Evolutionary conservation across 2,797 vertebrate species (phyloP), one percentile per base, ranked within the genome.

Genomic region (Enteromius unitaeniatus): DNA sequence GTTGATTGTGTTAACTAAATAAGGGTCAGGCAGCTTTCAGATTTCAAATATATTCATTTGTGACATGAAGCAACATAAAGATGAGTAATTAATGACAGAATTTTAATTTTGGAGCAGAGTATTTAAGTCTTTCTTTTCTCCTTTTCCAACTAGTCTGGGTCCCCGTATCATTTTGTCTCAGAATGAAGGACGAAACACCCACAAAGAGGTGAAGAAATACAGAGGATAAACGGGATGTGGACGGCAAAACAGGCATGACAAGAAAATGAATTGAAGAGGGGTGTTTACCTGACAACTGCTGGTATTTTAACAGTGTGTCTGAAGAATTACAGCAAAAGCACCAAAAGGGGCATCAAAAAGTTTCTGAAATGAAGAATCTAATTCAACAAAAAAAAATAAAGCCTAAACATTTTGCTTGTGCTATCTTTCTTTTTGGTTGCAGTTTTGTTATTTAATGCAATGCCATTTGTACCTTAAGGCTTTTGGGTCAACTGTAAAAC

Each of bases 171-270:
- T 45, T 81, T 69, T 60, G 51, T 42, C 4, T 62, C 7, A 62
- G 34, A 75, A 68, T 55, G 37, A 64, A 58, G 17, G n/a, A 37
- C 28, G 23, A 72, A 60, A 64, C 40, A 42, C 26, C 31, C 10
- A 8, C 28, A 55, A 19, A 69, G 49, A 49, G 26, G 47, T 69
- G 62, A 84, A 28, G 70, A n/a, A 81, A 64, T 53, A 74, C 2
- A 1, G 19, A 34, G 8, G 40, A 62, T 62, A 62, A 49, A 47
- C 68, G 49, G 67, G 51, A 80, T 23, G 53, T 17, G 40, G 37
- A 70, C 72, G 11, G 51, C 68, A 60, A 72, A 45, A 17, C 23
- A 11, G 53, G 8, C 40, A n/a, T 1, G 4, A 31, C 3, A 7
- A 81, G 17, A 80, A 60, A 55, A 1, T 60, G 34, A 80, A 70